Evolutionary conservation across 2,888 invertebrate genomes (phyloP).

Genomic region (Dorcus parallelipipedus): DNA sequence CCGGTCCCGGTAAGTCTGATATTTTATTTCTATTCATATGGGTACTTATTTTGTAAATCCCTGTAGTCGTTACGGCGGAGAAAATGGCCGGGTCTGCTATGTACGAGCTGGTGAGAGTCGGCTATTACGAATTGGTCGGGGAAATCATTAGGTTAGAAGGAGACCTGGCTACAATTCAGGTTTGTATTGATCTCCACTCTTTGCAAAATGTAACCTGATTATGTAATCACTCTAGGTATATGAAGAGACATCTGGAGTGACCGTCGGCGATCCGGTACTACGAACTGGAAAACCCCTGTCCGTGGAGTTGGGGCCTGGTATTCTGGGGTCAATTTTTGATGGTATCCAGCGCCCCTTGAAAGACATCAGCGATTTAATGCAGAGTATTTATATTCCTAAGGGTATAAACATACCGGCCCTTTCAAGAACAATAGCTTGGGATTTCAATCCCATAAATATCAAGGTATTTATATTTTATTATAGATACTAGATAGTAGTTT

Average conservation of each 20-base stretch:
- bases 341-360: constrained; percentile 98
- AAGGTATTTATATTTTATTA: constrained; percentile 54
- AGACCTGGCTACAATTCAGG: constrained; percentile 98
- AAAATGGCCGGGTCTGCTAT: constrained; percentile 99
- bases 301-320: constrained; percentile 98
- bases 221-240: constrained; percentile 61
- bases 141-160: constrained; percentile 99
- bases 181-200: background rate
- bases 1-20: constrained; percentile 81
- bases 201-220: background rate
- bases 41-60: background rate
- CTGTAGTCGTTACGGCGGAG: constrained; percentile 95
- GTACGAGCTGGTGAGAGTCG: constrained; percentile 99
- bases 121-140: constrained; percentile 96
- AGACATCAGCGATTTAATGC: constrained; percentile 90
- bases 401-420: constrained; percentile 95
- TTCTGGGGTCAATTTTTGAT: constrained; percentile 99
- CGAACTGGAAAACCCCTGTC: constrained; percentile 98
- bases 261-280: constrained; percentile 98
- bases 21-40: background rate
- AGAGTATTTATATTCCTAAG: constrained; percentile 99
- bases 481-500: background rate
- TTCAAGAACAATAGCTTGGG: constrained; percentile 80
- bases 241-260: constrained; percentile 96
- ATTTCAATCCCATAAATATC: constrained; percentile 82